Conservation (phyloP, 2,113 vertebrate species). For the Chaetodon auriga region DNA sequence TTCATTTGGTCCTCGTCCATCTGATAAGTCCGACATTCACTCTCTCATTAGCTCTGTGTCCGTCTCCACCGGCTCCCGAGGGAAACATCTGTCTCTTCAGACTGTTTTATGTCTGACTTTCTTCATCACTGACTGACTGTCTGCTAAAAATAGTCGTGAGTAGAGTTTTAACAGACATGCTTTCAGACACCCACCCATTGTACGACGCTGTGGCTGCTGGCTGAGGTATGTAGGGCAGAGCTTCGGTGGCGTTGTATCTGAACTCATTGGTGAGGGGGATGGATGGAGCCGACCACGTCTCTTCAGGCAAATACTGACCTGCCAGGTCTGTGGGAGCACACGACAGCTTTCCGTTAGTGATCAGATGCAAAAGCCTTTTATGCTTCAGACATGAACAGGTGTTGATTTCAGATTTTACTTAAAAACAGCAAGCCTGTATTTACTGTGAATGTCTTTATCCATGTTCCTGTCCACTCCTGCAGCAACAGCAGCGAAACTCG, state of each 20-base stretch:
- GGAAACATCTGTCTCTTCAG: background rate
- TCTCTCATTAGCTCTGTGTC: background rate
- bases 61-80: background rate
- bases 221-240: conserved; percentile 85
- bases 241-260: conserved; percentile 89
- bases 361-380: no score
- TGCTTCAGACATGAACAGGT: no score
- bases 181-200: conserved; percentile 83
- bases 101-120: background rate
- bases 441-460: conserved; percentile 80
- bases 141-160: no score
- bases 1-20: no score
- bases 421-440: background rate
- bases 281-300: conserved; percentile 90
- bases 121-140: no score
- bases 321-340: conserved; percentile 65
- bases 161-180: background rate
- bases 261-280: conserved; percentile 91
- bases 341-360: background rate
- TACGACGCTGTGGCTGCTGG: conserved; percentile 82
- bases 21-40: no score
- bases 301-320: conserved; percentile 88
- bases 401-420: background rate
- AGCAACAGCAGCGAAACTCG: conserved; percentile 87
- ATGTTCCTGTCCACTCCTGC: conserved; percentile 87